Percentiles rank a stretch among this genome's conserved stretches.
Conservation (phyloP, 2,797 vertebrate genomes). For the Carduelis carduelis region DNA sequence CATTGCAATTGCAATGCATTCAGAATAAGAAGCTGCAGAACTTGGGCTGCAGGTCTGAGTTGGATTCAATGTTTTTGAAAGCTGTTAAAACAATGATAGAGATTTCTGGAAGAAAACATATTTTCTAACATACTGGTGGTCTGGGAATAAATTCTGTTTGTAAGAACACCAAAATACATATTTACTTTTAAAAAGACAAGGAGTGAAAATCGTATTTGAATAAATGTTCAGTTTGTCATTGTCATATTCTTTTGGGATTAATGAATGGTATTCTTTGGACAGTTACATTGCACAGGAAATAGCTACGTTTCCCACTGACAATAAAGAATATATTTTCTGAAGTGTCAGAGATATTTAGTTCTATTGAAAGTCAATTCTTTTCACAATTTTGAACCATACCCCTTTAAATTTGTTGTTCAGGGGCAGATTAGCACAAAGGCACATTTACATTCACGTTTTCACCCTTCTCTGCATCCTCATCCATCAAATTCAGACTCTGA, state of each 20-base stretch:
- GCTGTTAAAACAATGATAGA: background rate
- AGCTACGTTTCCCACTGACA: background rate
- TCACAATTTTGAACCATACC: background rate
- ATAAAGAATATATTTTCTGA: background rate
- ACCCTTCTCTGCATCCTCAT: background rate
- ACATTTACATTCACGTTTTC: background rate
- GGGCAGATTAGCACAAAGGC: background rate
- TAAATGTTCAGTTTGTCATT: background rate
- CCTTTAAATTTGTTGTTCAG: background rate
- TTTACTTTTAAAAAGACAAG: background rate
- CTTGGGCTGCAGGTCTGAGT: background rate
- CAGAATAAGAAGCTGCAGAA: background rate
- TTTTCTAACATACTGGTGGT: background rate
- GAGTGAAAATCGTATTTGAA: background rate
- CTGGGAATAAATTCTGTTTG: background rate
- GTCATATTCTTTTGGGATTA: background rate
- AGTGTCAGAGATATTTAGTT: background rate
- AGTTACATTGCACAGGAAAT: background rate
- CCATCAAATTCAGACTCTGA: background rate
- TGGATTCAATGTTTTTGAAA: background rate
- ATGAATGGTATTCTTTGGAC: background rate
- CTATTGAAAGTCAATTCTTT: background rate
- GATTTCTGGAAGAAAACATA: background rate
- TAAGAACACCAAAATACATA: background rate
- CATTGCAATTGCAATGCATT: background rate